Base-by-base conservation (phyloP, 2,888 invertebrate species). In the Diadegma fenestrale region DNA sequence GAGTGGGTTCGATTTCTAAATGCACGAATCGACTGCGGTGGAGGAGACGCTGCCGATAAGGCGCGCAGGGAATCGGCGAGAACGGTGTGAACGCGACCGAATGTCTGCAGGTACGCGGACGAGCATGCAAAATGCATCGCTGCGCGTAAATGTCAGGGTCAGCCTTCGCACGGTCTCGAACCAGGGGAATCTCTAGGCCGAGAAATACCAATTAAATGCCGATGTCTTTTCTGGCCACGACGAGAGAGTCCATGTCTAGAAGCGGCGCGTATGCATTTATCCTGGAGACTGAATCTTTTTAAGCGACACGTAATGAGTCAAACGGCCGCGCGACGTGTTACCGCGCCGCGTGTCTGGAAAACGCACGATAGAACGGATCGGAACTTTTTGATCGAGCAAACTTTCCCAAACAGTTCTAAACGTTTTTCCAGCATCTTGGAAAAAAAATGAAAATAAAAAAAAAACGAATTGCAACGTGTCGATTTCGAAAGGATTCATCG, bases 121-220 rank as follows among this genome's bases (percentile, higher is more conserved):
- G 64, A 83, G 86, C 80, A 88, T 88, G 88, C 86, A 87, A 91
- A 90, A 89, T 89, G 91, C 90, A 89, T 87, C 88, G 82, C 82
- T 77, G 82, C 84, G 82, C 84, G 88, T 88, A 91, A 91, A 91
- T 91, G 90, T 91, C 91, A 91, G 87, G 91, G 91, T 90, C 90
- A 88, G 81, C 86, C 77, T 80, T 82, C 82, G 66, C 79, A 80
- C 82, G 73, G 68, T 80, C 71, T 82, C 76, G 82, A 80, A 80
- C 81, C 72, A 82, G 85, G 80, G 85, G 83, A 85, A 78, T 77
- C 79, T 88, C 87, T 85, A 86, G 84, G 68, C 82, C 82, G 82
- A 80, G 85, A 87, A 87, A 89, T 88, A 87, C 85, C 88, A 88
- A 89, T 90, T 89, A 88, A 89, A 88, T 88, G 80, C 86, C 89